Percentiles rank a stretch among this genome's conserved stretches.
phyloP scores from a whole-genome alignment of 2,113 vertebrate species.

The Genyomyrus donnyi region DNA sequence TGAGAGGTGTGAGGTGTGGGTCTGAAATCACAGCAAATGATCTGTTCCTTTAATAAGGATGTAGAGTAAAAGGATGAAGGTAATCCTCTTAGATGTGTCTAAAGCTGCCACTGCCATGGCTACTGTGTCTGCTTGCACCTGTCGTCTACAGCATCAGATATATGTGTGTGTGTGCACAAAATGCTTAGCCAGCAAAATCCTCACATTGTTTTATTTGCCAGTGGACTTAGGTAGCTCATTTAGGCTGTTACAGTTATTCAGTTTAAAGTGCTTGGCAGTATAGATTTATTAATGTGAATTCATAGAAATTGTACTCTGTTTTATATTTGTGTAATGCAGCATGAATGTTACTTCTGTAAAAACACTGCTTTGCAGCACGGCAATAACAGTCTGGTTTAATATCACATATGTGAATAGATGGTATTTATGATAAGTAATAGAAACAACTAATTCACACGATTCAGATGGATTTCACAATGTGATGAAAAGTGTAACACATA shows the following conservation, averaged over 20 bases:
- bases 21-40: neutral
- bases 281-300: neutral
- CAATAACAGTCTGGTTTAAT: neutral
- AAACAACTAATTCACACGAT: neutral
- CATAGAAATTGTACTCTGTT: neutral
- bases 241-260: neutral
- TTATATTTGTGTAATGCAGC: neutral
- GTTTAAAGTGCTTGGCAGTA: neutral
- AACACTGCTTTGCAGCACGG: neutral
- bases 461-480: neutral
- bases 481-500: neutral
- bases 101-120: neutral
- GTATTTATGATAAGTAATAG: neutral
- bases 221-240: neutral
- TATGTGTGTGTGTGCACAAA: neutral
- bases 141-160: neutral
- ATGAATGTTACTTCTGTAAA: neutral
- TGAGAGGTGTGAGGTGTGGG: neutral
- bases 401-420: neutral
- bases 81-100: neutral
- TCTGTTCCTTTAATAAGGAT: neutral
- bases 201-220: neutral
- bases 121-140: conserved; percentile 9
- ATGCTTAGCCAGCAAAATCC: neutral
- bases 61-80: neutral